Evolutionary conservation across 2,888 invertebrate genomes (phyloP), one percentile per base, ranked within the genome.

Genomic region (Neoitamus cyanurus): DNA sequence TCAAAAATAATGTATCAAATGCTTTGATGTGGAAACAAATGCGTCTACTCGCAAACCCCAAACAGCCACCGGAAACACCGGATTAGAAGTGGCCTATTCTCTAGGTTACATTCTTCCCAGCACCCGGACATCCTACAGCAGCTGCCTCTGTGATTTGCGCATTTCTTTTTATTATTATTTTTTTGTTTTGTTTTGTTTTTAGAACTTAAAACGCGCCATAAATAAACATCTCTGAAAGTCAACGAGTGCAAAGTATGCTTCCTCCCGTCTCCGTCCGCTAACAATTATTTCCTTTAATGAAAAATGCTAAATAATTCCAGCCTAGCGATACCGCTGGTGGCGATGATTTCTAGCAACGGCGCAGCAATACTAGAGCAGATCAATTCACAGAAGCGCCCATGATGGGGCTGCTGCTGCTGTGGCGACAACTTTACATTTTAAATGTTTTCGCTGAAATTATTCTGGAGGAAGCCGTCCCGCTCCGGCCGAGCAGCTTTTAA

Each of bases 231-330:
- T 70, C 77, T 77, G 77, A 77, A 77, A 77, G 77, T 77, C 77
- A 77, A 77, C 25, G 77, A 42, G 77, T 77, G 30, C 28, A 77
- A 42, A 77, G 28, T 42, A 36, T 42, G 30, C 42, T 77, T 77
- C 77, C 77, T 30, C 77, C 11, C 20, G 77, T 11, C 42, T 5
- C 25, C 28, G 30, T 25, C 25, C 58, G 20, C 20, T 25, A 58
- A 77, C 77, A 77, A 46, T 77, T 77, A 46, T 77, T 77, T 77
- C 30, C n/a, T 77, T 42, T 77, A 77, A 77, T 77, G 77, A 77
- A 25, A 46, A 77, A 77, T 77, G 77, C 77, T 42, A 77, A 77
- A 46, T 46, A 77, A 77, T 77, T 77, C 58, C 77, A 37, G 37
- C 0, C 15, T 36, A 37, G 30, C 25, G 46, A 77, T 42, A 25